phyloP scores from a whole-genome alignment of 2,888 invertebrate species.

The Nowickia ferox region DNA sequence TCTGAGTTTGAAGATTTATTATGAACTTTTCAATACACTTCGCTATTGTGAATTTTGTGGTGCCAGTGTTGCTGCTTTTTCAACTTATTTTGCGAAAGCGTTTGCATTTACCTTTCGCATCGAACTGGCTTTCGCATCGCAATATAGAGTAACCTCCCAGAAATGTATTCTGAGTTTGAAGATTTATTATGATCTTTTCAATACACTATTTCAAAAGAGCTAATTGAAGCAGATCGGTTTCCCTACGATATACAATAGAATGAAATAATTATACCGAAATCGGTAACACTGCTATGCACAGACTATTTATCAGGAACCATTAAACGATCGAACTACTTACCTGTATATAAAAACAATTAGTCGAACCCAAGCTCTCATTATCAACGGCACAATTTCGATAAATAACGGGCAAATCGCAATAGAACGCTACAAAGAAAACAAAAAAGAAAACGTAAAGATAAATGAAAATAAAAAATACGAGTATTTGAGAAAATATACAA shows the following conservation, averaged over 20 bases:
- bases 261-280: conserved; percentile 2
- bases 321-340: conserved; percentile 38
- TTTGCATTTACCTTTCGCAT: no score
- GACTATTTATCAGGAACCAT: conserved; percentile 40
- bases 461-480: conserved; percentile 29
- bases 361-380: conserved; percentile 59
- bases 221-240: background rate
- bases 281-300: conserved; percentile 46
- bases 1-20: no score
- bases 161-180: no score
- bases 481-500: conserved; percentile 42
- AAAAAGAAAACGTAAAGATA: conserved; percentile 62
- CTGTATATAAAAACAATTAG: conserved; percentile 45
- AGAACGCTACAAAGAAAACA: conserved; percentile 23
- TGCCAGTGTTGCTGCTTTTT: no score
- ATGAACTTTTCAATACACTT: no score
- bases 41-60: no score
- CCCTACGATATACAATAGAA: no score
- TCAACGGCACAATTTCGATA: conserved; percentile 60
- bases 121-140: no score
- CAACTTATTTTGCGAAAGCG: no score
- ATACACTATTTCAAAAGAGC: no score
- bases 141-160: no score
- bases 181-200: no score
- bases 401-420: conserved; percentile 46